Evolutionary conservation across 2,888 invertebrate genomes (phyloP), one percentile per base, ranked within the genome.

Genomic region (Noctua janthe): DNA sequence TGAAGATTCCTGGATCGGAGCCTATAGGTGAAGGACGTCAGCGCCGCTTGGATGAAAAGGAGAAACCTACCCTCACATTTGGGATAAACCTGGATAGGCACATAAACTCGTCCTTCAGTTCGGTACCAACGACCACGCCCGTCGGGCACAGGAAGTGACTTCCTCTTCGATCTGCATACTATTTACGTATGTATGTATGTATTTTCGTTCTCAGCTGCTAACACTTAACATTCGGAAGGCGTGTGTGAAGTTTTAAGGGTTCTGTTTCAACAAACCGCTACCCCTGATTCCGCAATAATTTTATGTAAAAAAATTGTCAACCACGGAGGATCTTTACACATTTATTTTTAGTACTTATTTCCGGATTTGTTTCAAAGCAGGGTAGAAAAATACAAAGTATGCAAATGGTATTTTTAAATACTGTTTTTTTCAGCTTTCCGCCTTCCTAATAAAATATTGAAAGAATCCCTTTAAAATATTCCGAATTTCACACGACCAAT

Each of bases 131-230:
- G 15, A 62, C 29, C 20, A 64, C 8, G 1, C 20, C 66, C 39
- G 66, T 20, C 64, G 20, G 64, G 64, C 35, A 64, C 35, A 64
- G 29, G 62, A 62, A 64, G 35, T 83, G 87, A 89, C 85, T 85
- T 88, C 71, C 75, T 83, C 80, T 83, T 82, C 72, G 62, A 84
- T 77, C 67, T 70, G 23, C 56, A 29, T 54, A 59, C 74, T 79
- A 29, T 29, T 29, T 29, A 35, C 35, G 35, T 35, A 81, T 51
- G 8, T 78, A 81, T 47, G 47, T 69, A 69, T 69, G 69, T 76
- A 71, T 70, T 74, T 77, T 76, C 64, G 59, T 78, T 74, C 75
- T 56, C 81, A 77, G 62, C 74, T 78, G 69, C 51, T 54, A 51
- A 64, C 56, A 6, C 43, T 87, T 80, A 74, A 72, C 56, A 85